Conservation (phyloP, 2,888 invertebrate genomes). For the Cloeon dipterum region DNA sequence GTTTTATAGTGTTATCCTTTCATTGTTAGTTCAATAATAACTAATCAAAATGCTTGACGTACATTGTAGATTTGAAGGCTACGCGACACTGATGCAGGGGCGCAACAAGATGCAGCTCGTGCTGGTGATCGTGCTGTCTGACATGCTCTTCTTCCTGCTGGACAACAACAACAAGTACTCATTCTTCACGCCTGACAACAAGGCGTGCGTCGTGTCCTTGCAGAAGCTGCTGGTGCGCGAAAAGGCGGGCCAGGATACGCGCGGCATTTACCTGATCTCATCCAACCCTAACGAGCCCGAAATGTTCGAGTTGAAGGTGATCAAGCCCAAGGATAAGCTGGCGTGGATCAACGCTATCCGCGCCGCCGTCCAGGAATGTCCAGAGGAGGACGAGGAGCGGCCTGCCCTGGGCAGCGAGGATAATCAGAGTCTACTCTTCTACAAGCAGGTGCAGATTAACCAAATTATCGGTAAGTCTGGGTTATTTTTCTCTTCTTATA, state of each 20-base stretch:
- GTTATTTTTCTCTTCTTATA: not conserved
- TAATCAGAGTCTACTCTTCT: slow-evolving; percentile 47
- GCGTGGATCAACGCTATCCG: slow-evolving; percentile 70
- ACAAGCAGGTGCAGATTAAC: slow-evolving; percentile 53
- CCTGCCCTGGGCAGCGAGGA: slow-evolving; percentile 52
- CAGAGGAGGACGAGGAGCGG: slow-evolving; percentile 56
- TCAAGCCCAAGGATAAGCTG: slow-evolving; percentile 72
- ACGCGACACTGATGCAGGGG: slow-evolving; percentile 74
- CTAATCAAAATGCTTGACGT: not conserved
- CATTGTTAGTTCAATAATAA: slow-evolving; percentile 2
- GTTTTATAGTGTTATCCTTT: not conserved
- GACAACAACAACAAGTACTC: slow-evolving; percentile 84
- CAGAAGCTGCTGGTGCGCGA: slow-evolving; percentile 80
- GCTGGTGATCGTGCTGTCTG: slow-evolving; percentile 71
- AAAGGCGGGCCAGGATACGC: slow-evolving; percentile 74
- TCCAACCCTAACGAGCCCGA: slow-evolving; percentile 80
- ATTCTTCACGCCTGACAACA: slow-evolving; percentile 84
- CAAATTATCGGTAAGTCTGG: slow-evolving; percentile 47
- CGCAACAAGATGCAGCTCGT: slow-evolving; percentile 76
- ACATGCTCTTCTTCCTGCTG: slow-evolving; percentile 74
- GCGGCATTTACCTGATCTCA: slow-evolving; percentile 80
- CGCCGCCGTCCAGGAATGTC: slow-evolving; percentile 62
- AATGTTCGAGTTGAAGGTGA: slow-evolving; percentile 82
- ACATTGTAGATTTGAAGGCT: slow-evolving; percentile 50
- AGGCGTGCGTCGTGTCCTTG: slow-evolving; percentile 82